Conservation (phyloP, 2,797 vertebrate genomes). For the Sebastiscus tertius region DNA sequence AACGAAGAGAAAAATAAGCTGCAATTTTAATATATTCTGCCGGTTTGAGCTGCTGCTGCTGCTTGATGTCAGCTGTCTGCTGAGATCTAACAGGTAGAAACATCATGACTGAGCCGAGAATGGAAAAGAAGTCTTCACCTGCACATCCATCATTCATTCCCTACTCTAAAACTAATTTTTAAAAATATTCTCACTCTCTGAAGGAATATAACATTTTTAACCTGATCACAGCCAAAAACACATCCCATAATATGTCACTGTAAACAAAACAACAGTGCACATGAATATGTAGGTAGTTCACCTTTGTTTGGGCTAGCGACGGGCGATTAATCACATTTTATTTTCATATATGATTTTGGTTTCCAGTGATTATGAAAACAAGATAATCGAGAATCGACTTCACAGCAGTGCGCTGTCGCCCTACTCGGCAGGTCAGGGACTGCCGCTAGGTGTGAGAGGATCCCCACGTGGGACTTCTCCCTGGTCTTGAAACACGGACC, state of each 20-base stretch:
- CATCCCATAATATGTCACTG: not conserved
- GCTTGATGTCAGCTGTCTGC: not conserved
- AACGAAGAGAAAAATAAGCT: not conserved
- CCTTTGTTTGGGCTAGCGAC: not conserved
- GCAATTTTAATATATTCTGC: not conserved
- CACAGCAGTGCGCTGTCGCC: too few relatives aligned
- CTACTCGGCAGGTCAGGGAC: too few relatives aligned
- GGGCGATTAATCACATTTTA: too few relatives aligned
- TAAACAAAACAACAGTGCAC: not conserved
- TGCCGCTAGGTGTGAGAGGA: fast-evolving
- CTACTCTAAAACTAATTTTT: too few relatives aligned
- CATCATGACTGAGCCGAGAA: not conserved
- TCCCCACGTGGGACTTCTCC: too few relatives aligned
- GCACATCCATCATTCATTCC: too few relatives aligned
- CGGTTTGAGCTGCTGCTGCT: not conserved
- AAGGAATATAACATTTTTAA: not conserved
- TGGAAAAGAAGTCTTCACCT: not conserved
- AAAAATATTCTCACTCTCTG: not conserved
- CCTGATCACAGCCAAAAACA: not conserved
- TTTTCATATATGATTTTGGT: too few relatives aligned
- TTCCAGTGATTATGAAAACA: too few relatives aligned
- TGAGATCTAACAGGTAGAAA: not conserved
- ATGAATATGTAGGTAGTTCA: not conserved
- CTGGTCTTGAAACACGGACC: too few relatives aligned
- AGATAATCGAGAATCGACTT: too few relatives aligned